phyloP scores from a whole-genome alignment of 2,113 vertebrate genomes.

The Cryptoleucopteryx plumbea region DNA sequence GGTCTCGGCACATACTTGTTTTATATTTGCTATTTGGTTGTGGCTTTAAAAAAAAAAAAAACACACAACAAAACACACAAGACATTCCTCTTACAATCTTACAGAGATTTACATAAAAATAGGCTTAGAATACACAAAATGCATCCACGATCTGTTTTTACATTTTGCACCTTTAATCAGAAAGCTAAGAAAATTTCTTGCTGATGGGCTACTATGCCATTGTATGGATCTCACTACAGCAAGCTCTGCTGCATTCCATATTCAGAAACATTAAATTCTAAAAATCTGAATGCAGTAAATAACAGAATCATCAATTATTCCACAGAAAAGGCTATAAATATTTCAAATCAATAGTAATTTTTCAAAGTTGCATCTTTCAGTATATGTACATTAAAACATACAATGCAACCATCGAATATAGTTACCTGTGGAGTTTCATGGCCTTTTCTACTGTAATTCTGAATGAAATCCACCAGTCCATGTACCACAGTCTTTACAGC shows the following conservation, averaged over 20 bases:
- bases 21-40: slow-evolving; percentile 98
- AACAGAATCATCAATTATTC: background rate
- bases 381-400: background rate
- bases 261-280: background rate
- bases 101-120: background rate
- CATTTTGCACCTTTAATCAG: background rate
- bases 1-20: slow-evolving; percentile 97
- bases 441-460: slow-evolving; percentile 95
- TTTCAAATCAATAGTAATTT: background rate
- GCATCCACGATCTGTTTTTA: background rate
- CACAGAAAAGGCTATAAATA: background rate
- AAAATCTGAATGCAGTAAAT: background rate
- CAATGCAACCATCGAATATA: background rate
- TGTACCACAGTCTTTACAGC: slow-evolving; percentile 94
- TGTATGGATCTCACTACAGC: background rate
- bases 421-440: slow-evolving; percentile 91
- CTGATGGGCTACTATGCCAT: background rate
- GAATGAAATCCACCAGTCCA: slow-evolving; percentile 95
- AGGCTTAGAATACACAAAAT: background rate
- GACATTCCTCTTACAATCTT: background rate
- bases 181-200: background rate
- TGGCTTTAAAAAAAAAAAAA: slow-evolving; percentile 70
- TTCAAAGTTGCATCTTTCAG: background rate
- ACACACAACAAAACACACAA: background rate
- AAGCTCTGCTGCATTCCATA: background rate